Evolutionary conservation across 2,797 vertebrate species (phyloP), one percentile per base, ranked within the genome.

Genomic region (Pteropus rufus): DNA sequence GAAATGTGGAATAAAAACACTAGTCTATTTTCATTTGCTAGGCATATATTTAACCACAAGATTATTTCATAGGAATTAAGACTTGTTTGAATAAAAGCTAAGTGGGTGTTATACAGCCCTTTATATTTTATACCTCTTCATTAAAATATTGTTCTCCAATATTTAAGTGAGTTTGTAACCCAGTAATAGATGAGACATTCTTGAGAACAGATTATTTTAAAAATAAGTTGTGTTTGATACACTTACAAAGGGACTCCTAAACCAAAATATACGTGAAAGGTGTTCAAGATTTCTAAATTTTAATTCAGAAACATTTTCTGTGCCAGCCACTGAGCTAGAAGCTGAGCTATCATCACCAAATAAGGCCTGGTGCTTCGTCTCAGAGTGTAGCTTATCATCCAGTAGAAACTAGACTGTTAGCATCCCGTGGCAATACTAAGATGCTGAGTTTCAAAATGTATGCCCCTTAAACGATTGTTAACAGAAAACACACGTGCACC

Each of bases 51-150:
- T 89, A 52, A 29, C 36, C 70, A 62, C 44, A 62, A 10, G 46
- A n/a, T 76, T 93, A 91, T 95, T 96, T 91, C 86, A 85, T 26
- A 92, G 12, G 89, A 97, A 96, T 91, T 89, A 93, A 83, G 26
- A 44, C 41, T 84, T 94, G 87, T 56, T 96, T 95, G 93, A 98
- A 96, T 97, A 96, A 95, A 97, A 97, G n/a, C 39, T 70, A 94
- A 85, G 65, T 62, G 73, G 1, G 18, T 77, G 0, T 81, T 93
- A 24, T 16, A 65, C 87, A 97, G 15, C 1, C 29, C 81, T 92
- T n/a, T 93, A 39, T 87, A 77, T 80, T 93, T 92, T 84, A 67
- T 70, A 11, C 23, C 46, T 83, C 87, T n/a, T 84, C 79, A 91
- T 96, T 91, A 88, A 97, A 95, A 92, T 95, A 11, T 4, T 46